phyloP scores from a whole-genome alignment of 1,140 invertebrate genomes.

The Drosophila burlai region DNA sequence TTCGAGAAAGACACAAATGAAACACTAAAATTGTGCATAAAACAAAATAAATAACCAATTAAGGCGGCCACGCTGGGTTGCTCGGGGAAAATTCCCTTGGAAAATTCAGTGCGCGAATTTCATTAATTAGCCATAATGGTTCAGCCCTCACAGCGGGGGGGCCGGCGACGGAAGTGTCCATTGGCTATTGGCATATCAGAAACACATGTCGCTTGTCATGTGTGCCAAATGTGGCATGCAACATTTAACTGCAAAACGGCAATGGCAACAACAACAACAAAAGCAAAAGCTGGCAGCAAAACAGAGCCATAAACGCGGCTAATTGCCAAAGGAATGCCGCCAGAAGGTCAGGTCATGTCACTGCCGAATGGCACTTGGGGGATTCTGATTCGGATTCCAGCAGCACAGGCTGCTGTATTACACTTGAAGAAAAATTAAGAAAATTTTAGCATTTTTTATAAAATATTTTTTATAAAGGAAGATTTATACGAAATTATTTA shows the following conservation, averaged over 20 bases:
- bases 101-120: constrained; percentile 77
- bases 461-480: too few species aligned
- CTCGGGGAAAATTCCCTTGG: constrained; percentile 22
- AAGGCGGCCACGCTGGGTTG: constrained; percentile 25
- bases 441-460: too few species aligned
- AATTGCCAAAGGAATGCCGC: constrained; percentile 74
- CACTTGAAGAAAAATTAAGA: background rate
- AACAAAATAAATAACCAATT: constrained; percentile 81
- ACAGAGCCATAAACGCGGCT: constrained; percentile 69
- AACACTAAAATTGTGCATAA: constrained; percentile 62
- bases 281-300: constrained; percentile 35
- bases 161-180: constrained; percentile 22
- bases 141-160: background rate
- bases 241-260: constrained; percentile 73
- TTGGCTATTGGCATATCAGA: constrained; percentile 72
- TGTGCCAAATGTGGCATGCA: constrained; percentile 81
- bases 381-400: constrained; percentile 10
- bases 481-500: too few species aligned
- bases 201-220: constrained; percentile 79
- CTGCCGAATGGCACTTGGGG: constrained; percentile 46
- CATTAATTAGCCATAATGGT: constrained; percentile 79
- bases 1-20: constrained; percentile 26
- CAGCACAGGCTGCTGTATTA: background rate
- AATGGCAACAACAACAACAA: constrained; percentile 9
- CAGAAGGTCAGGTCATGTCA: constrained; percentile 64